phyloP scores from a whole-genome alignment of 2,113 vertebrate species.

The Galemys pyrenaicus region DNA sequence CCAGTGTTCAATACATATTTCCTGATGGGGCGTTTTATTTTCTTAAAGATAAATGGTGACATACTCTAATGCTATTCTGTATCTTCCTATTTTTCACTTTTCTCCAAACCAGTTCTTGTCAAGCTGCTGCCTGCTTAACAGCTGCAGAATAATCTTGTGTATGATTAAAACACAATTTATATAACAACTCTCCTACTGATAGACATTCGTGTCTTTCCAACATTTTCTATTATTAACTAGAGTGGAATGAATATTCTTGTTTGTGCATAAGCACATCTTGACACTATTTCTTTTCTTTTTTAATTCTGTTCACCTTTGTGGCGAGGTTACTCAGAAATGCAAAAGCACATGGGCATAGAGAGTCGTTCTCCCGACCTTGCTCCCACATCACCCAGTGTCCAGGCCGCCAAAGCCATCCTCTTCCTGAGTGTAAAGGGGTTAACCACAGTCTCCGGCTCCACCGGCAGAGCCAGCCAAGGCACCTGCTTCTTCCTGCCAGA shows the following conservation, averaged over 20 bases:
- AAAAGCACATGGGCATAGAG: neutral
- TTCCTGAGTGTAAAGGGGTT: neutral
- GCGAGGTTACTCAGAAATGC: slow-evolving; percentile 34
- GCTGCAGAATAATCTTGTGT: neutral
- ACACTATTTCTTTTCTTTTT: neutral
- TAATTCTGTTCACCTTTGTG: slow-evolving; percentile 14
- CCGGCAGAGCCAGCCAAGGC: too few relatives aligned
- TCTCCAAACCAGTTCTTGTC: slow-evolving; percentile 8
- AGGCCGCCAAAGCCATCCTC: neutral
- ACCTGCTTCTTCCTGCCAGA: neutral
- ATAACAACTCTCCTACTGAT: neutral
- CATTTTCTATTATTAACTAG: neutral
- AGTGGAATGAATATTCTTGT: neutral
- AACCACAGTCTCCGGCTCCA: too few relatives aligned
- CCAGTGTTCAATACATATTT: neutral
- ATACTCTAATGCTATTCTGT: neutral
- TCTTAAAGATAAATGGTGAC: neutral
- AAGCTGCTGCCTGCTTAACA: neutral
- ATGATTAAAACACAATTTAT: slow-evolving; percentile 19
- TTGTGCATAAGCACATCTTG: neutral
- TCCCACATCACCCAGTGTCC: neutral
- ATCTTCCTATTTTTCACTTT: neutral
- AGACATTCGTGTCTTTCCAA: slow-evolving; percentile 10
- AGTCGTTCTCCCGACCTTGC: neutral
- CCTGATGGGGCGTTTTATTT: neutral